A percentile compares a stretch with the other conserved stretches of the same genome.
phyloP scores from a whole-genome alignment of 2,113 vertebrate species.

The Pogona vitticeps region DNA sequence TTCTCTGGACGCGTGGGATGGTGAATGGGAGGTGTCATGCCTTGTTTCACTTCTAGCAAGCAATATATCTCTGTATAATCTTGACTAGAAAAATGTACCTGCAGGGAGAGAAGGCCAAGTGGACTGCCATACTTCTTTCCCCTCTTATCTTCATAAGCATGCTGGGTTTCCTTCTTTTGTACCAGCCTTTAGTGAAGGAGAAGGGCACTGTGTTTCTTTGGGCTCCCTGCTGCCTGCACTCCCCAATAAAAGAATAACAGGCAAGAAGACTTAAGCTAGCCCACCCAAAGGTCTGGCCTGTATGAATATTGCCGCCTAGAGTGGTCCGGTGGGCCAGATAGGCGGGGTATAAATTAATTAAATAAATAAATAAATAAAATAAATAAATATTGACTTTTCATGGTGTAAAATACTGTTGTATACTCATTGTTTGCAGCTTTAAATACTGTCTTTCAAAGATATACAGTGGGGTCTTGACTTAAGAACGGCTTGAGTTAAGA shows the following conservation, averaged over 20 bases:
- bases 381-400: too few species aligned
- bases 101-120: neutral
- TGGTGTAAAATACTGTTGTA: too few species aligned
- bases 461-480: too few species aligned
- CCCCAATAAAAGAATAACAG: neutral
- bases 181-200: neutral
- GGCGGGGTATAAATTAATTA: too few species aligned
- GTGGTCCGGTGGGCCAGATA: too few species aligned
- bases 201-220: neutral
- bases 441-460: too few species aligned
- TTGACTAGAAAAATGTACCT: neutral
- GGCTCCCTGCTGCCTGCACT: neutral
- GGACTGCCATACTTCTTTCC: neutral
- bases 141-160: neutral
- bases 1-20: too few species aligned
- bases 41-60: neutral
- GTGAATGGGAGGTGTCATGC: neutral
- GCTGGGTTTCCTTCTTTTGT: neutral
- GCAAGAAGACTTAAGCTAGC: neutral
- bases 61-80: neutral
- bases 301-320: constrained; percentile 16
- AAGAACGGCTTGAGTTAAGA: too few species aligned
- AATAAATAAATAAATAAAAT: too few species aligned
- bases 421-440: too few species aligned
- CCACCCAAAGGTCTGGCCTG: neutral